These are phyloP conservation scores for Rambutsinella grinnellia DNA, from an alignment of 2,888 invertebrate genomes.

Conservation along the genomic window DNA sequence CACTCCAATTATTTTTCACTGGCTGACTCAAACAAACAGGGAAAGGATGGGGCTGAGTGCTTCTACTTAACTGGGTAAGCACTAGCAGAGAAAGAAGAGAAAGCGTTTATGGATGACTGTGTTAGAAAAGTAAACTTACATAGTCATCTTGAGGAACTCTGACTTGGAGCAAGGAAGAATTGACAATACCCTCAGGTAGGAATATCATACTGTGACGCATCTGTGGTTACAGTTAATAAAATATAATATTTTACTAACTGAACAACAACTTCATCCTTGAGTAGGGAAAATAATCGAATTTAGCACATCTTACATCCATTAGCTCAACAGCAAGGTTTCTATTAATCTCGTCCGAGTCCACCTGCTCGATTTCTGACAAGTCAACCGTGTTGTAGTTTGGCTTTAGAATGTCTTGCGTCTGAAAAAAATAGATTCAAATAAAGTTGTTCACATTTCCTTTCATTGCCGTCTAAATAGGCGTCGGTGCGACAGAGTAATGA, in stretches of 20 bases:
- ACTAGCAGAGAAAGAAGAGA: slow-evolving; percentile 11
- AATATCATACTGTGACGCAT: slow-evolving; percentile 93
- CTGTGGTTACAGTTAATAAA: slow-evolving; percentile 72
- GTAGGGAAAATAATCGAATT: neutral
- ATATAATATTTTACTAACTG: neutral
- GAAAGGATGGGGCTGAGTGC: slow-evolving; percentile 24
- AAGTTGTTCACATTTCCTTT: too few species aligned
- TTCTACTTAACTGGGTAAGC: too few species aligned
- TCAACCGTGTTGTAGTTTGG: slow-evolving; percentile 98
- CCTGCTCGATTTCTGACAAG: slow-evolving; percentile 92
- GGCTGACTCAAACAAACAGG: neutral
- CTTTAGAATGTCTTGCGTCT: slow-evolving; percentile 84
- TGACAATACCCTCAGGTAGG: slow-evolving; percentile 82
- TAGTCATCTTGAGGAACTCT: slow-evolving; percentile 90
- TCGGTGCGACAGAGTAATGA: too few species aligned
- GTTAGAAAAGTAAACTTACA: slow-evolving; percentile 74
- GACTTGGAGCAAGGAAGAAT: slow-evolving; percentile 80
- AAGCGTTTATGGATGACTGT: slow-evolving; percentile 11
- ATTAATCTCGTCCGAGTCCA: slow-evolving; percentile 82
- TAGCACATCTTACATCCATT: slow-evolving; percentile 38
- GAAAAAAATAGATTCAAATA: too few species aligned
- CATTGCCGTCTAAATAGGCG: too few species aligned
- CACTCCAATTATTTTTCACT: slow-evolving; percentile 10
- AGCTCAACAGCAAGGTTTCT: slow-evolving; percentile 76
- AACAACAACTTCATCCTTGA: neutral